Evolutionary conservation across 1,140 invertebrate genomes (phyloP).

Genomic region (Eupeodes corollae): DNA sequence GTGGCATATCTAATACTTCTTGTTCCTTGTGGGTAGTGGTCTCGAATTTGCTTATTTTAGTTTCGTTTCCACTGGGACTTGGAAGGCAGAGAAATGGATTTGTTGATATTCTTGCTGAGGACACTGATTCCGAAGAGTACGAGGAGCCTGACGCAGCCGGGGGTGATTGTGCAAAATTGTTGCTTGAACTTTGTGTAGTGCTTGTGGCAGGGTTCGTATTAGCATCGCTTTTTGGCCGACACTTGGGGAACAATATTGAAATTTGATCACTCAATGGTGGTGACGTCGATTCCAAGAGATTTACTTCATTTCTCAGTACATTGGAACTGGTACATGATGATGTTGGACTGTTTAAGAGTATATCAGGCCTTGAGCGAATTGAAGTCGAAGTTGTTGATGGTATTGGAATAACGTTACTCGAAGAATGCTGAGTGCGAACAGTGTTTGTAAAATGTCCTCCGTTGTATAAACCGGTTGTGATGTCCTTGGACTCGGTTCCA

Average conservation of each 20-base stretch:
- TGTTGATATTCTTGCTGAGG: constrained; percentile 35
- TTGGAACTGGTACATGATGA: neutral
- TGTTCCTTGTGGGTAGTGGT: too few species aligned
- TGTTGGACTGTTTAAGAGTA: constrained; percentile 10
- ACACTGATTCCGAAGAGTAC: constrained; percentile 40
- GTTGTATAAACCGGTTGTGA: too few species aligned
- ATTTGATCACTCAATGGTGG: constrained; percentile 53
- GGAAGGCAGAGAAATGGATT: constrained; percentile 31
- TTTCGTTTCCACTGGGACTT: too few species aligned
- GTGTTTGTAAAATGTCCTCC: neutral
- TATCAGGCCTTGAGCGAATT: neutral
- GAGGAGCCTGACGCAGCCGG: constrained; percentile 36
- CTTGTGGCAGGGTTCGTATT: constrained; percentile 45
- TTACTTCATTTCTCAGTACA: constrained; percentile 6
- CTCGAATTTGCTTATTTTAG: too few species aligned
- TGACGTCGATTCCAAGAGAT: constrained; percentile 36
- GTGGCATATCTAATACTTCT: too few species aligned
- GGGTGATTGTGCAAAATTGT: constrained; percentile 29
- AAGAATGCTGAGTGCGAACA: neutral
- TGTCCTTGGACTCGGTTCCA: too few species aligned
- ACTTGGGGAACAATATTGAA: constrained; percentile 71
- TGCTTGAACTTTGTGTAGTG: constrained; percentile 6
- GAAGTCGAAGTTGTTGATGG: constrained; percentile 8
- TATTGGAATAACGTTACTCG: neutral
- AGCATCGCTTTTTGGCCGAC: constrained; percentile 51